Evolutionary conservation across 2,888 invertebrate genomes (phyloP).

Genomic region (Diaperis boleti): DNA sequence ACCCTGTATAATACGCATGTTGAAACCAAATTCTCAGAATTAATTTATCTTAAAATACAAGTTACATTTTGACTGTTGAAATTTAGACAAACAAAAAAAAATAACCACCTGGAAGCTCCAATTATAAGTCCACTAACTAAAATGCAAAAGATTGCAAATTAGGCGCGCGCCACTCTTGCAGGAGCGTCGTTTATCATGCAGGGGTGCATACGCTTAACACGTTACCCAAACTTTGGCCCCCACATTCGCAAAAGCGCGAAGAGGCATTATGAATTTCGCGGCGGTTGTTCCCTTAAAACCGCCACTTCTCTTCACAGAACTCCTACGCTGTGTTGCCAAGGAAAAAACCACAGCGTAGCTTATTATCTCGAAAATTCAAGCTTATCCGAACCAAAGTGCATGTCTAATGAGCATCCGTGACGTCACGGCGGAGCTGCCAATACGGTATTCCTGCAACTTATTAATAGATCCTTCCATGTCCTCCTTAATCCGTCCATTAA

Average conservation of each 20-base stretch:
- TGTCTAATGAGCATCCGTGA: conserved; percentile 40
- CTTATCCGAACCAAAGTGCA: conserved; percentile 42
- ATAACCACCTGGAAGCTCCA: too few relatives aligned
- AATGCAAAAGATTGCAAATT: too few relatives aligned
- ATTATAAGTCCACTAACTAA: too few relatives aligned
- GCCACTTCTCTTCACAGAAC: conserved; percentile 34
- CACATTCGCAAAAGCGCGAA: too few relatives aligned
- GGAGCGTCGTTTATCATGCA: conserved; percentile 23
- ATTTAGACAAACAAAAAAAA: too few relatives aligned
- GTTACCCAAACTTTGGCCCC: too few relatives aligned
- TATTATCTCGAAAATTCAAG: conserved; percentile 46
- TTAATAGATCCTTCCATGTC: conserved; percentile 21
- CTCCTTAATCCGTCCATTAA: conserved; percentile 28
- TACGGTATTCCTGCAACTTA: conserved; percentile 20
- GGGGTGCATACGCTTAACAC: conserved; percentile 30
- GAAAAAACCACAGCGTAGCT: conserved; percentile 47
- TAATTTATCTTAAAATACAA: too few relatives aligned
- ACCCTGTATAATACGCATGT: too few relatives aligned
- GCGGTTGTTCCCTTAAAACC: not conserved
- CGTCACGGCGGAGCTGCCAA: conserved; percentile 22
- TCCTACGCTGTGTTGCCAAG: conserved; percentile 2
- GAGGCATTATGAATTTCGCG: too few relatives aligned
- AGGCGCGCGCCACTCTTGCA: too few relatives aligned
- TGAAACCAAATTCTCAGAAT: too few relatives aligned
- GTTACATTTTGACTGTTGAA: too few relatives aligned